Percentiles rank a stretch among this genome's conserved stretches.
phyloP scores from a whole-genome alignment of 1,140 invertebrate genomes.

The Phocides pigmalion region DNA sequence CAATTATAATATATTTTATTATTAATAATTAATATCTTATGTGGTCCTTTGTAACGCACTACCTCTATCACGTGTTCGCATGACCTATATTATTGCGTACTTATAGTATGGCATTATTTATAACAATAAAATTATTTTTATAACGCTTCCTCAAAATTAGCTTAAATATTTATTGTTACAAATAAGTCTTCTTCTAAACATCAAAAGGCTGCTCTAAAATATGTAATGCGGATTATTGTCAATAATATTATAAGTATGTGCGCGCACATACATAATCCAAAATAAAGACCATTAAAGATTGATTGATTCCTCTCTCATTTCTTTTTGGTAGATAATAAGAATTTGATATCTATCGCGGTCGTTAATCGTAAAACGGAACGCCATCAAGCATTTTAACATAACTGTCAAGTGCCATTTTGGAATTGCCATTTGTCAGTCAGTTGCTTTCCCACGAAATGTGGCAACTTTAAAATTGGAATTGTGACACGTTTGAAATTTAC shows the following conservation, averaged over 20 bases:
- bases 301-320: not conserved
- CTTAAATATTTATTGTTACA: not conserved
- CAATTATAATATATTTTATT: constrained; percentile 60
- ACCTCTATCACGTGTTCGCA: constrained; percentile 49
- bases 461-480: too few species aligned
- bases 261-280: not conserved
- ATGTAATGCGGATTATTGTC: not conserved
- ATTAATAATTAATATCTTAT: constrained; percentile 64
- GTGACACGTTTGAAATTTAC: too few species aligned
- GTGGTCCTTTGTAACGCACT: constrained; percentile 63
- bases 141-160: not conserved
- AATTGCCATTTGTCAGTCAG: too few species aligned
- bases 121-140: too few species aligned
- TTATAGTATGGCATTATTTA: too few species aligned
- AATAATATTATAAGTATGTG: not conserved
- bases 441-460: too few species aligned
- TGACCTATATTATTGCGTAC: constrained; percentile 11
- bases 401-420: too few species aligned
- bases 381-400: too few species aligned
- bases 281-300: not conserved
- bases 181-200: too few species aligned
- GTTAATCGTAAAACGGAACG: too few species aligned
- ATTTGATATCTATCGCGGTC: too few species aligned
- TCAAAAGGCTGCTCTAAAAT: not conserved
- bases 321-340: not conserved